Conservation (phyloP, 1,140 invertebrate genomes). For the Temnothorax longispinosus region DNA sequence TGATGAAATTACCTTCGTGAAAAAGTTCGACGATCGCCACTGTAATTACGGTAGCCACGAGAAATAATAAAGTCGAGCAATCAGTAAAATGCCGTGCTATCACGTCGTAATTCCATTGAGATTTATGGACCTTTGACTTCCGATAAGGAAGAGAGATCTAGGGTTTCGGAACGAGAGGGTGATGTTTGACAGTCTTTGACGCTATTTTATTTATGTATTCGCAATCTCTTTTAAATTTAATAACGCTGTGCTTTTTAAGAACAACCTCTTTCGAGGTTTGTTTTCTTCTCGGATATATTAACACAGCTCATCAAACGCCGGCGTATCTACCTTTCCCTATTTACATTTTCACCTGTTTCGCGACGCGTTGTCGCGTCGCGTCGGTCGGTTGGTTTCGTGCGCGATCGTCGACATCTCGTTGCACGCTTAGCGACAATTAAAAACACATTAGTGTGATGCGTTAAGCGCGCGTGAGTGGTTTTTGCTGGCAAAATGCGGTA, state of each 20-base stretch:
- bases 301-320: slow-evolving; percentile 11
- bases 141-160: background rate
- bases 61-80: slow-evolving; percentile 42
- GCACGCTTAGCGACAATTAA: slow-evolving; percentile 80
- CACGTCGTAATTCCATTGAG: background rate
- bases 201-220: background rate
- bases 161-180: background rate
- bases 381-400: slow-evolving; percentile 33
- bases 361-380: background rate
- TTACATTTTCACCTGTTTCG: slow-evolving; percentile 44
- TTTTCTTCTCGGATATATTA: slow-evolving; percentile 10
- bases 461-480: background rate
- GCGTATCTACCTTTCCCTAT: slow-evolving; percentile 23
- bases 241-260: background rate
- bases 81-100: slow-evolving; percentile 21
- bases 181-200: background rate
- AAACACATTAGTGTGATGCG: slow-evolving; percentile 79
- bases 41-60: slow-evolving; percentile 15
- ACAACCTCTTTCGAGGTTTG: background rate
- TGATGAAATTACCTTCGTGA: slow-evolving; percentile 33
- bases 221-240: background rate
- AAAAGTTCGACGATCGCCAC: slow-evolving; percentile 5
- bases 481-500: background rate
- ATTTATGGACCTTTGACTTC: slow-evolving; percentile 40
- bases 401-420: slow-evolving; percentile 41